Conservation (phyloP, 2,888 invertebrate species). For the Pollenia griseotomentosa region DNA sequence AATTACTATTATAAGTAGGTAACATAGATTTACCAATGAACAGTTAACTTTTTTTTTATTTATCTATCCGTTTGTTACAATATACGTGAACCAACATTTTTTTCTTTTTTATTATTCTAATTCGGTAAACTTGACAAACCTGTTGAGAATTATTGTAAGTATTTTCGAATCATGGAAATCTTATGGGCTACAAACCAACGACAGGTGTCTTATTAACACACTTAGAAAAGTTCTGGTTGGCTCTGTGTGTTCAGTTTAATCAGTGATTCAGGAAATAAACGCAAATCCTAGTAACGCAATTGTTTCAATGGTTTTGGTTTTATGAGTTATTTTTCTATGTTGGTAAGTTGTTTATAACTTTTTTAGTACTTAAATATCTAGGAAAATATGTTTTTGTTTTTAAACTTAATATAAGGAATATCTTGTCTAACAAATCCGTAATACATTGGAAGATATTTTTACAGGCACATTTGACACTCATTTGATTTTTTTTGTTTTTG, state of each 20-base stretch:
- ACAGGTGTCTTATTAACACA: slow-evolving; percentile 37
- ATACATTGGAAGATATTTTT: no score
- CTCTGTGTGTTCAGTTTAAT: not conserved
- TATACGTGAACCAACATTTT: not conserved
- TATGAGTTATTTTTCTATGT: not conserved
- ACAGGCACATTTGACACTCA: no score
- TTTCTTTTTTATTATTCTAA: slow-evolving; percentile 23
- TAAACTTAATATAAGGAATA: no score
- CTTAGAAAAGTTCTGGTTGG: not conserved
- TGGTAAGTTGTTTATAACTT: not conserved
- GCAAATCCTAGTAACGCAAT: not conserved
- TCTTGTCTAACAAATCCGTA: no score
- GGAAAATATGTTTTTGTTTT: no score
- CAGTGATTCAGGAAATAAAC: not conserved
- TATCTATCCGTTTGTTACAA: not conserved
- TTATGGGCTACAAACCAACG: not conserved
- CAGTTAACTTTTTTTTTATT: slow-evolving; percentile 61
- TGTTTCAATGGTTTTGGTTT: not conserved
- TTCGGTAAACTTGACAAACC: slow-evolving; percentile 37
- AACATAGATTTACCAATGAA: slow-evolving; percentile 71
- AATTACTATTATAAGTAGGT: slow-evolving; percentile 67
- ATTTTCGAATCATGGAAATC: slow-evolving; percentile 39
- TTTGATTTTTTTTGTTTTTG: no score
- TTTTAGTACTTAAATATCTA: not conserved
- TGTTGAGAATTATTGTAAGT: slow-evolving; percentile 64